These are phyloP conservation scores for Colletes collaris DNA, from an alignment of 2,888 invertebrate genomes.

Conservation along the genomic window DNA sequence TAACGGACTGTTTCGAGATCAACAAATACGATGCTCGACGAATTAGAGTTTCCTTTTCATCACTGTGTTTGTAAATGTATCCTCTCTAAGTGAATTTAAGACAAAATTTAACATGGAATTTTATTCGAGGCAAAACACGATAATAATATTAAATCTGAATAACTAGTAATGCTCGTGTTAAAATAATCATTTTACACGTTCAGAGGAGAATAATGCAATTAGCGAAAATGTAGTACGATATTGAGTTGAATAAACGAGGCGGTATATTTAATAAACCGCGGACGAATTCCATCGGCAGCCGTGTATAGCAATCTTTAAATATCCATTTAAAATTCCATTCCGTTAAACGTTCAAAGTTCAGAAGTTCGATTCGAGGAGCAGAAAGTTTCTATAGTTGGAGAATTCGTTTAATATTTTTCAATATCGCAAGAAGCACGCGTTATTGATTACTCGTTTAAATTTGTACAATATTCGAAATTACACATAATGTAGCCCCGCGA, in stretches of 20 bases:
- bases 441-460: conserved; percentile 38
- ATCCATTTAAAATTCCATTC: too few relatives aligned
- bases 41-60: too few relatives aligned
- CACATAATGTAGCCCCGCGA: conserved; percentile 7
- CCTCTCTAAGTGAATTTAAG: too few relatives aligned
- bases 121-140: too few relatives aligned
- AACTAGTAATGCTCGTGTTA: not conserved
- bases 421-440: not conserved
- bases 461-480: conserved; percentile 26
- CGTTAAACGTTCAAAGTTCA: too few relatives aligned
- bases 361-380: too few relatives aligned
- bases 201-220: not conserved
- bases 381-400: not conserved
- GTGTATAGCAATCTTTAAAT: too few relatives aligned
- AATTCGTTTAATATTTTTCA: conserved; percentile 3
- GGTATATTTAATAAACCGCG: not conserved
- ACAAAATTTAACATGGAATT: too few relatives aligned
- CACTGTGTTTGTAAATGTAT: too few relatives aligned
- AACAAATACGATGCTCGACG: too few relatives aligned
- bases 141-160: not conserved
- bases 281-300: not conserved
- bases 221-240: not conserved
- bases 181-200: not conserved
- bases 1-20: too few relatives aligned
- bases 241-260: not conserved